These are phyloP conservation scores for Lagopus leucura DNA, from an alignment of 2,113 vertebrate genomes.

Conservation along the genomic window DNA sequence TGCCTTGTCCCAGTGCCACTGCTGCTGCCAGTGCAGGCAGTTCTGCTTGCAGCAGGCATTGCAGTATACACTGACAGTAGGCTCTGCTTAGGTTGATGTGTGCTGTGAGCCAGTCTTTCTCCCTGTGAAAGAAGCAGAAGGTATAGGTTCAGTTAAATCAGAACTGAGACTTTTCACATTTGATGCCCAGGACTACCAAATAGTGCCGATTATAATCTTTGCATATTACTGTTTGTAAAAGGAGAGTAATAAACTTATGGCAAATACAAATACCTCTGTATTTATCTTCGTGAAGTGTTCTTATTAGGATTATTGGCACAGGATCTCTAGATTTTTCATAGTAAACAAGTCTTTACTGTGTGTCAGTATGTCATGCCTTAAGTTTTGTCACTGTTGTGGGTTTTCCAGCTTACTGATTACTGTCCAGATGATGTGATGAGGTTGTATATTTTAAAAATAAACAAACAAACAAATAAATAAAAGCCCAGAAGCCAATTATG, in stretches of 20 bases:
- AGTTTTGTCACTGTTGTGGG: background rate
- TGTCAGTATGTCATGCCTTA: background rate
- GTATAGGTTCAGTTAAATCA: background rate
- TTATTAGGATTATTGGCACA: rapidly evolving
- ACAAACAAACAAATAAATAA: background rate
- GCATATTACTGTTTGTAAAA: background rate
- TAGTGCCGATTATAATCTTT: rapidly evolving
- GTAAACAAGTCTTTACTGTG: background rate
- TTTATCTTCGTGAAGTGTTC: background rate
- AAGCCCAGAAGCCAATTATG: background rate
- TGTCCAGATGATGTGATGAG: background rate
- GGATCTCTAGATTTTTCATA: background rate
- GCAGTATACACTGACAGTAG: background rate
- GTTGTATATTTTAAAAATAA: background rate
- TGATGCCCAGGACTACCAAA: background rate
- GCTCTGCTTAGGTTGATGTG: rapidly evolving
- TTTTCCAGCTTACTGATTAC: background rate
- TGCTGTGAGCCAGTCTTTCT: rapidly evolving
- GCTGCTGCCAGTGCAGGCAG: background rate
- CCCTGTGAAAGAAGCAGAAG: background rate
- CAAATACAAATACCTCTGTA: background rate
- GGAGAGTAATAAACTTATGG: no score
- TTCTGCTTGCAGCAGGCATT: rapidly evolving
- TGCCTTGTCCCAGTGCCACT: background rate
- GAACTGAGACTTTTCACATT: background rate